phyloP scores from a whole-genome alignment of 2,888 invertebrate species.

The Ectemnius continuus region DNA sequence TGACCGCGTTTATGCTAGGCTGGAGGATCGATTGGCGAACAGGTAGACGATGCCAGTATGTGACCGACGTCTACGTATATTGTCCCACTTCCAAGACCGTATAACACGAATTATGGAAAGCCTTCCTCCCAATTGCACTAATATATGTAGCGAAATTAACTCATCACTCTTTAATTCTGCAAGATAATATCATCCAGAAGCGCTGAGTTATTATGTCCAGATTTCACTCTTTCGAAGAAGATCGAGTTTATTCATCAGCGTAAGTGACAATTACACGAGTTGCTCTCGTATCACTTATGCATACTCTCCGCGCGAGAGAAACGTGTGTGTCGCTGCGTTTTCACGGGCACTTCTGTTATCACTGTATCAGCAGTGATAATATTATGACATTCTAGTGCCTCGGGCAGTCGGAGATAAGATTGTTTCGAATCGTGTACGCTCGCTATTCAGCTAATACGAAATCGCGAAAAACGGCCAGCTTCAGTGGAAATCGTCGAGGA shows the following conservation, averaged over 20 bases:
- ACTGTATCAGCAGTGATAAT: constrained; percentile 18
- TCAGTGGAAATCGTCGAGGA: too few relatives aligned
- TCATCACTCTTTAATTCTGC: constrained; percentile 40
- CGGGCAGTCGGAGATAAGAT: constrained; percentile 19
- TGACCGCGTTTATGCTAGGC: neutral
- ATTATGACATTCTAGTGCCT: neutral
- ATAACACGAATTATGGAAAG: constrained; percentile 10
- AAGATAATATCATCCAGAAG: constrained; percentile 26
- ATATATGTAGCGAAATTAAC: constrained; percentile 36
- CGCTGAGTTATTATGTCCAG: neutral
- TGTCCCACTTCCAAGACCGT: neutral
- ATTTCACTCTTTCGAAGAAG: too few relatives aligned
- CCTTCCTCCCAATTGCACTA: constrained; percentile 31
- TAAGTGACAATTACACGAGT: too few relatives aligned
- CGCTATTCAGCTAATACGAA: too few relatives aligned
- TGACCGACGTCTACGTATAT: neutral
- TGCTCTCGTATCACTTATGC: neutral
- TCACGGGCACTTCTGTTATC: constrained; percentile 10
- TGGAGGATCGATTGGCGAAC: constrained; percentile 1
- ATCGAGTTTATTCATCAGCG: too few relatives aligned
- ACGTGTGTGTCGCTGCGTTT: neutral
- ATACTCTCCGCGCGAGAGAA: neutral
- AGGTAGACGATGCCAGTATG: neutral
- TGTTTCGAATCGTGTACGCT: neutral
- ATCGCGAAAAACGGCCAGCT: too few relatives aligned